These are phyloP conservation scores for Aleiodes sp. DNA, from an alignment of 1,140 invertebrate genomes.

Conservation along the genomic window DNA sequence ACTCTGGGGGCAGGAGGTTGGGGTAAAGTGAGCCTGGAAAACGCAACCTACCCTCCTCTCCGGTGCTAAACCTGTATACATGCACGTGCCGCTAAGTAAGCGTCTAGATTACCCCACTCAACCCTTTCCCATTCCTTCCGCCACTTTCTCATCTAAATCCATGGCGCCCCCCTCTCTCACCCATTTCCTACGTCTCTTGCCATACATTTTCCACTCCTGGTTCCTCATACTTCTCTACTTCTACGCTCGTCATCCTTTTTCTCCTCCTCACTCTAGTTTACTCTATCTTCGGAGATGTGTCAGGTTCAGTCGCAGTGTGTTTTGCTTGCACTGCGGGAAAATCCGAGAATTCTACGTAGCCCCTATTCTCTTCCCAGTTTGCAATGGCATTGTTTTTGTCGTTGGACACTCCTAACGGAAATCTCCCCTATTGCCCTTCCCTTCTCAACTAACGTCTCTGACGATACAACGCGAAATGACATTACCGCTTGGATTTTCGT, in stretches of 20 bases:
- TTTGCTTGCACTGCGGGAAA: conserved; percentile 27
- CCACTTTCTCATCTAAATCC: neutral
- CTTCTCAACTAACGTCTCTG: neutral
- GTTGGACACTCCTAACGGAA: conserved; percentile 24
- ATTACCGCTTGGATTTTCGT: neutral
- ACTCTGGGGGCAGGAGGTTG: neutral
- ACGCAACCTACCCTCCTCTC: neutral
- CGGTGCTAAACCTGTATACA: neutral
- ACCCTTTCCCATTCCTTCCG: neutral
- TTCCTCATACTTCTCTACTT: neutral
- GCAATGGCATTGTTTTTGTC: conserved; percentile 29
- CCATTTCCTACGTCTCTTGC: conserved; percentile 12
- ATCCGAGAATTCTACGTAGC: conserved; percentile 10
- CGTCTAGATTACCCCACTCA: conserved; percentile 49
- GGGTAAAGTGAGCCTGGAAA: neutral
- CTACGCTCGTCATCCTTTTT: neutral
- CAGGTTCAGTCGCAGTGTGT: conserved; percentile 33
- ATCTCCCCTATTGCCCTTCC: neutral
- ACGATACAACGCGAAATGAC: neutral
- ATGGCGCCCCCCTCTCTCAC: conserved; percentile 19
- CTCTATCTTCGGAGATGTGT: conserved; percentile 25
- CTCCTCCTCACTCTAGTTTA: neutral
- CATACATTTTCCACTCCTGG: neutral
- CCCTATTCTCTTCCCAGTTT: neutral
- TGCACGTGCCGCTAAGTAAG: conserved; percentile 51